Conservation (phyloP, 2,888 invertebrate species). For the Keiferia lycopersicella region DNA sequence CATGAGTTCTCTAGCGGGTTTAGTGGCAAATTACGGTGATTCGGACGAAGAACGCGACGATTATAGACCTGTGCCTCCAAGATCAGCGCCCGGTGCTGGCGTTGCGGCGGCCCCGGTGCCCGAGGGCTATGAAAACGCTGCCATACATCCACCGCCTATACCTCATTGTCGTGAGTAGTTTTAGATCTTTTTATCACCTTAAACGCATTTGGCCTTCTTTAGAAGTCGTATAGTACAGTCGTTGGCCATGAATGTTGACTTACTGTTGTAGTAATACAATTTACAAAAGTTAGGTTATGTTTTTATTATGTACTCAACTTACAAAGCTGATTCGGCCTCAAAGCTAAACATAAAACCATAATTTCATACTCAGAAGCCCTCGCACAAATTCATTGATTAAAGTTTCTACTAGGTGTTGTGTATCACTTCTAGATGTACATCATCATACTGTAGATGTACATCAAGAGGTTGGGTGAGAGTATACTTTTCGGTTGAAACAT, state of each 20-base stretch:
- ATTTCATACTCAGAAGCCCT: too few relatives aligned
- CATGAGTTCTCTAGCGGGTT: constrained; percentile 70
- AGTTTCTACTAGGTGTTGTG: too few relatives aligned
- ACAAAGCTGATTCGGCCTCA: too few relatives aligned
- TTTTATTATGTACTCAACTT: background rate
- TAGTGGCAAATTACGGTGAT: constrained; percentile 69
- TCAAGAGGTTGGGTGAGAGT: too few relatives aligned
- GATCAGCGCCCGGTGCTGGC: background rate
- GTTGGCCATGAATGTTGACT: too few relatives aligned
- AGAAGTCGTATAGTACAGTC: too few relatives aligned
- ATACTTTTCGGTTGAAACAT: too few relatives aligned
- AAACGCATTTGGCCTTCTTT: background rate
- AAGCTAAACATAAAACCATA: too few relatives aligned
- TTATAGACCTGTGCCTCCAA: constrained; percentile 25
- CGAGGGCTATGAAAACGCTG: constrained; percentile 31
- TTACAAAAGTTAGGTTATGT: constrained; percentile 2
- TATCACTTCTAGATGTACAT: too few relatives aligned
- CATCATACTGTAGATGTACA: too few relatives aligned
- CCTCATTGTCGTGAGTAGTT: constrained; percentile 68
- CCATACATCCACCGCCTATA: constrained; percentile 68
- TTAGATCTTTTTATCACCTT: background rate
- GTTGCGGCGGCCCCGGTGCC: background rate
- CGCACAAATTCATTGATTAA: too few relatives aligned
- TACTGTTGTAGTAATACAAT: background rate
- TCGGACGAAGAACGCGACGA: constrained; percentile 70